Conservation (phyloP, 2,113 vertebrate genomes). For the Aegypius monachus region DNA sequence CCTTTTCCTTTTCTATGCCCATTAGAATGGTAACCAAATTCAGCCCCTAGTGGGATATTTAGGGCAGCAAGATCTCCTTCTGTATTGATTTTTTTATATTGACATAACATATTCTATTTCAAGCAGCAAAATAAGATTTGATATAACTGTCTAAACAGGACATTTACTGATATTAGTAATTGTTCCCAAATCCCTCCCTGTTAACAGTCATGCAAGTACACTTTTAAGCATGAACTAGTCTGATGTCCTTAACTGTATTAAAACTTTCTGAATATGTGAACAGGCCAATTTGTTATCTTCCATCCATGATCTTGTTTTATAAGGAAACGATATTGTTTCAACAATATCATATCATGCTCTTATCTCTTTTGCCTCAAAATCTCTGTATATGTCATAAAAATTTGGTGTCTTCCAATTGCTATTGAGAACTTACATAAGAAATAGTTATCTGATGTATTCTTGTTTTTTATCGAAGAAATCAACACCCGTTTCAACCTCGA, state of each 20-base stretch:
- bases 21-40: neutral
- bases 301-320: neutral
- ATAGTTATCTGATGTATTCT: too few relatives aligned
- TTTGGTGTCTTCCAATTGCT: neutral
- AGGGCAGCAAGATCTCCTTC: neutral
- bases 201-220: neutral
- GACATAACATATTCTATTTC: neutral
- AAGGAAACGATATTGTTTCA: neutral
- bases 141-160: neutral
- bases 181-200: neutral
- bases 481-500: too few relatives aligned
- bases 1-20: neutral
- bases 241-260: neutral
- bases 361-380: neutral
- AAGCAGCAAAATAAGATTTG: neutral
- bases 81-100: neutral
- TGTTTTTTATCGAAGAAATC: too few relatives aligned
- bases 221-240: neutral
- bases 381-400: neutral
- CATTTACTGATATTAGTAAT: neutral
- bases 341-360: neutral
- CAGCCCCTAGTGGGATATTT: neutral
- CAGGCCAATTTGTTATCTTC: neutral
- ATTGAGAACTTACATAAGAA: neutral
- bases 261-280: neutral